These are phyloP conservation scores for Bradypus variegatus DNA, from an alignment of 2,797 vertebrate genomes.

Conservation along the genomic window DNA sequence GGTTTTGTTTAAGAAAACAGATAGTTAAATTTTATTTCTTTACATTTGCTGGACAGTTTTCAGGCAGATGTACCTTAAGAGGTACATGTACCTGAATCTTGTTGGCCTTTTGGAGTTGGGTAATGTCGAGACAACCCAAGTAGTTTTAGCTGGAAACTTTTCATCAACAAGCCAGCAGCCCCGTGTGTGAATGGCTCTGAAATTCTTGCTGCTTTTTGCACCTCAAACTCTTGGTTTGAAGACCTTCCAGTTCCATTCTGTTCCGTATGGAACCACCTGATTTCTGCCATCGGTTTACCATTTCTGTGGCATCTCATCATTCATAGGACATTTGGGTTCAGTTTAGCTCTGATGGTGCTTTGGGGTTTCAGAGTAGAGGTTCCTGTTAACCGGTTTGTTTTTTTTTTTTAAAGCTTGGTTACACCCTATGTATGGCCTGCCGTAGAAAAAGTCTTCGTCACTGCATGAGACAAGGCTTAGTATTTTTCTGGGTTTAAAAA, in stretches of 20 bases:
- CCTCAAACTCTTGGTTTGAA: neutral
- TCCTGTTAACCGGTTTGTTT: neutral
- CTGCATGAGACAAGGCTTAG: neutral
- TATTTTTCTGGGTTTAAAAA: neutral
- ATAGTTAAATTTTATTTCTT: neutral
- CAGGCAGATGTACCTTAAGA: neutral
- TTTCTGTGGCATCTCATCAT: neutral
- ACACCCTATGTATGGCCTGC: neutral
- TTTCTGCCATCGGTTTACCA: neutral
- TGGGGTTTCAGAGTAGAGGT: neutral
- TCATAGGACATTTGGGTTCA: neutral
- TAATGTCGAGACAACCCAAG: neutral
- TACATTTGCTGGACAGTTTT: neutral
- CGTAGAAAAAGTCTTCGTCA: neutral
- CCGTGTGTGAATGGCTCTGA: neutral
- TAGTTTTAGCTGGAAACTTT: neutral
- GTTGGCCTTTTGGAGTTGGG: neutral
- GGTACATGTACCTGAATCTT: neutral
- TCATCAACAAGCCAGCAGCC: neutral
- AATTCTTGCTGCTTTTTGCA: neutral
- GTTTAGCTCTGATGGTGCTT: neutral
- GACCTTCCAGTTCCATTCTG: neutral
- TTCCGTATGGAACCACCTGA: neutral
- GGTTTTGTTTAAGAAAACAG: neutral
- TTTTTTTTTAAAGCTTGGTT: neutral